A percentile compares a stretch with the other conserved stretches of the same genome.
These are phyloP conservation scores for Zaprionus lachaisei DNA, from an alignment of 1,140 invertebrate species.

Conservation along the genomic window DNA sequence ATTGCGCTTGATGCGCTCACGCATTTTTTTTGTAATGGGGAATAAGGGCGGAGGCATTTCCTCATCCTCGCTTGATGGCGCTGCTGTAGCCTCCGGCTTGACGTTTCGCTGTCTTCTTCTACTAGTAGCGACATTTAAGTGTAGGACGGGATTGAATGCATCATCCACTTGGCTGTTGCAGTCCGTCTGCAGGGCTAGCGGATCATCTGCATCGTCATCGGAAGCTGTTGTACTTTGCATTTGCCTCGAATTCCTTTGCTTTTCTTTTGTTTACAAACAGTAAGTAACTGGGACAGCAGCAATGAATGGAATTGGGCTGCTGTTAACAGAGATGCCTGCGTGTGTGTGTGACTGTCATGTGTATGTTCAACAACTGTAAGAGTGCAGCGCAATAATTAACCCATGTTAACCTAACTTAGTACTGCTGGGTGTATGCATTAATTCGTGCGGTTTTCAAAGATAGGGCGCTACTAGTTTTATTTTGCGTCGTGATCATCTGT, in stretches of 20 bases:
- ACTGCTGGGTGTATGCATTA: no score
- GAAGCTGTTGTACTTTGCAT: constrained; percentile 10
- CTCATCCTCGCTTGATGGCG: neutral
- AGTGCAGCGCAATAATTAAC: neutral
- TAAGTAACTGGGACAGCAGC: neutral
- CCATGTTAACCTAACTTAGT: no score
- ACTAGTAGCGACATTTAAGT: neutral
- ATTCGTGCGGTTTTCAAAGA: no score
- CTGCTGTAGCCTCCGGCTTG: no score
- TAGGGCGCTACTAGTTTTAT: no score
- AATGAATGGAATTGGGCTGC: constrained; percentile 27
- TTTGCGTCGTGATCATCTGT: no score
- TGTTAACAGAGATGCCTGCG: neutral
- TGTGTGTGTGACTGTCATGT: constrained; percentile 3
- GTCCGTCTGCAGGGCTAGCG: constrained; percentile 21
- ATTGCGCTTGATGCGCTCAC: constrained; percentile 23
- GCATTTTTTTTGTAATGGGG: constrained; percentile 27
- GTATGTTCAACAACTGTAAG: no score
- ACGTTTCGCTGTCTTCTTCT: neutral
- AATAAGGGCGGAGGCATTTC: constrained; percentile 4
- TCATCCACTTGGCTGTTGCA: neutral
- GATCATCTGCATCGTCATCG: constrained; percentile 6
- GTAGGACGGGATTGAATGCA: neutral
- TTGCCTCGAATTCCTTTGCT: neutral
- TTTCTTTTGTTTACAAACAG: neutral